A percentile compares a stretch with the other conserved stretches of the same genome.
Conservation (phyloP, 2,888 invertebrate genomes). For the Monochamus alternatus region DNA sequence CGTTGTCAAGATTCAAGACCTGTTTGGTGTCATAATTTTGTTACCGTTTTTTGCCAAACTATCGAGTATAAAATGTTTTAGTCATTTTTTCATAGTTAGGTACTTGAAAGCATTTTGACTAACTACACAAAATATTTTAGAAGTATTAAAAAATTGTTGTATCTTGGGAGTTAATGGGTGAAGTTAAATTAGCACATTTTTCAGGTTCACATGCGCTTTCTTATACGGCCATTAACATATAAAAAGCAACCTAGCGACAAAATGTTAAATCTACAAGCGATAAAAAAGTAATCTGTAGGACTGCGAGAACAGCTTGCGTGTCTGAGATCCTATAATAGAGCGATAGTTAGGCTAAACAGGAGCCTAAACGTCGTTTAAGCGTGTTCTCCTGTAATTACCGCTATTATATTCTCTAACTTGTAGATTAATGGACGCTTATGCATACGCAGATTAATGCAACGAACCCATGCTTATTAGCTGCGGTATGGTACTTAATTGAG, state of each 20-base stretch:
- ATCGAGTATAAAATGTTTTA: too few species aligned
- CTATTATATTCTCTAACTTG: slow-evolving; percentile 47
- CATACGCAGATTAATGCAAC: slow-evolving; percentile 36
- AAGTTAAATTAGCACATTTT: too few species aligned
- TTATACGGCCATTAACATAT: neutral
- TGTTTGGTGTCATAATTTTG: too few species aligned
- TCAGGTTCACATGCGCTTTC: too few species aligned
- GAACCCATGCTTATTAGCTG: neutral
- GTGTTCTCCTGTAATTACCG: slow-evolving; percentile 47
- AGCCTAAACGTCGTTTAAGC: slow-evolving; percentile 47
- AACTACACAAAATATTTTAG: too few species aligned
- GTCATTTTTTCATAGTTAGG: too few species aligned
- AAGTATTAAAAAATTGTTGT: too few species aligned
- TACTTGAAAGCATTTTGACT: too few species aligned
- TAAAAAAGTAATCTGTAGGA: slow-evolving; percentile 18
- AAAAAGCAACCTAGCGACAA: slow-evolving; percentile 4
- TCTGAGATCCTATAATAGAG: slow-evolving; percentile 42
- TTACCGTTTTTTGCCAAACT: too few species aligned
- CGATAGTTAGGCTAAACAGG: slow-evolving; percentile 49
- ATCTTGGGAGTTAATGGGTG: too few species aligned
- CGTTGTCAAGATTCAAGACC: too few species aligned
- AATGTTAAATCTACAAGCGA: slow-evolving; percentile 8
- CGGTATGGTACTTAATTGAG: slow-evolving; percentile 1
- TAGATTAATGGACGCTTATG: slow-evolving; percentile 39
- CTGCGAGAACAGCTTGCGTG: slow-evolving; percentile 33